These are phyloP conservation scores for Pristionchus exspectatus DNA, from an alignment of 2,888 invertebrate species.

Conservation along the genomic window DNA sequence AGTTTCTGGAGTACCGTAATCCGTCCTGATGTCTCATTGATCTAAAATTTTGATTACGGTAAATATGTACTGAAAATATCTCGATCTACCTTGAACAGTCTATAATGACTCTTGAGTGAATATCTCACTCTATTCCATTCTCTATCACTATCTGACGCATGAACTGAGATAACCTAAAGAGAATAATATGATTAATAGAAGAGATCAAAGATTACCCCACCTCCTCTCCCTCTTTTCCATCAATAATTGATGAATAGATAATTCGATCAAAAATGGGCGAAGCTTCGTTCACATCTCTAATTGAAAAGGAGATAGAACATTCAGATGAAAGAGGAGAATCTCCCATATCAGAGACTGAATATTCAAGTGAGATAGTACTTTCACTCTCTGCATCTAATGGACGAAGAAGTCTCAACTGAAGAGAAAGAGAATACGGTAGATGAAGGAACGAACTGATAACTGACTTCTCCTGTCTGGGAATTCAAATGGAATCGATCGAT, in stretches of 20 bases:
- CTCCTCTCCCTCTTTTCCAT: slow-evolving; percentile 45
- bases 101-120: slow-evolving; percentile 38
- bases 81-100: slow-evolving; percentile 20
- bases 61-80: not conserved
- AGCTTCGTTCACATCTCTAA: slow-evolving; percentile 23
- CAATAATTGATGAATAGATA: not conserved
- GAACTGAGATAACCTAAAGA: slow-evolving; percentile 25
- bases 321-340: slow-evolving; percentile 7
- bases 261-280: slow-evolving; percentile 10
- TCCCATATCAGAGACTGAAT: slow-evolving; percentile 35
- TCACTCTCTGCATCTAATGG: slow-evolving; percentile 22
- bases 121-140: slow-evolving; percentile 35
- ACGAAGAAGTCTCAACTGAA: slow-evolving; percentile 32
- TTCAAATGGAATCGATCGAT: slow-evolving; percentile 38
- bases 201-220: slow-evolving; percentile 13
- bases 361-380: not conserved
- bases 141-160: slow-evolving; percentile 33
- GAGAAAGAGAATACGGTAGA: not conserved
- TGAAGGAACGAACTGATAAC: not conserved
- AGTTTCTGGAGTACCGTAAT: slow-evolving; percentile 3
- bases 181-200: not conserved
- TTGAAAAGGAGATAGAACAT: not conserved
- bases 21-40: slow-evolving; percentile 29
- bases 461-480: slow-evolving; percentile 25
- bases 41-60: slow-evolving; percentile 25